Conservation (phyloP, 2,888 invertebrate species). For the Drosophila fulvimacula region DNA sequence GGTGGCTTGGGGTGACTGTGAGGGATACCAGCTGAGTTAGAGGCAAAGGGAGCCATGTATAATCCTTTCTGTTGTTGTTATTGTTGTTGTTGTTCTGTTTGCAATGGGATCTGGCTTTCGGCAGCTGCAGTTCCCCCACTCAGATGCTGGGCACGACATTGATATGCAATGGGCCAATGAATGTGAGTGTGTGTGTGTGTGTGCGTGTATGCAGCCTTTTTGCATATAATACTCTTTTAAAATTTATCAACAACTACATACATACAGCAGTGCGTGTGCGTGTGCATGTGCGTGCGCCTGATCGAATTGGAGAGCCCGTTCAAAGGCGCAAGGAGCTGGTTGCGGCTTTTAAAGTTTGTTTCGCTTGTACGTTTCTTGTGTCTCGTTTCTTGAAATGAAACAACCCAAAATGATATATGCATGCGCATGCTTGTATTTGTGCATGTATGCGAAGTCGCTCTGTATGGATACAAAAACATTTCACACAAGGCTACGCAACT, state of each 20-base stretch:
- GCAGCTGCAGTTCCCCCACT: slow-evolving; percentile 35
- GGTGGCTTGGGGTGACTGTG: slow-evolving; percentile 1
- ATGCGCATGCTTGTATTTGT: slow-evolving; percentile 3
- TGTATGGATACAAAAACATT: slow-evolving; percentile 50
- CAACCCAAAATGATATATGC: slow-evolving; percentile 46
- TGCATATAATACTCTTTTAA: slow-evolving; percentile 61
- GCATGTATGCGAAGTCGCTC: slow-evolving; percentile 10
- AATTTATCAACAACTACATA: slow-evolving; percentile 46
- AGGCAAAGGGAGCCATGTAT: slow-evolving; percentile 25
- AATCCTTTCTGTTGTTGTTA: slow-evolving; percentile 36
- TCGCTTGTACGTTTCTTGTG: slow-evolving; percentile 46
- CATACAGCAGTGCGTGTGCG: slow-evolving; percentile 2
- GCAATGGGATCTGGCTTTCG: slow-evolving; percentile 45
- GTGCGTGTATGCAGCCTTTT: slow-evolving; percentile 22
- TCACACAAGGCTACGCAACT: slow-evolving; percentile 72
- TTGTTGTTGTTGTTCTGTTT: slow-evolving; percentile 26
- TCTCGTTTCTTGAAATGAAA: slow-evolving; percentile 46
- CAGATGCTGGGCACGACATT: slow-evolving; percentile 56
- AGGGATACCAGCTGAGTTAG: slow-evolving; percentile 6
- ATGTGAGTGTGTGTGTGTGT: slow-evolving; percentile 22
- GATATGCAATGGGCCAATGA: slow-evolving; percentile 49
- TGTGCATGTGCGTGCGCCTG: neutral
- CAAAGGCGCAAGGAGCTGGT: slow-evolving; percentile 32
- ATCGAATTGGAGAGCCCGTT: slow-evolving; percentile 1
- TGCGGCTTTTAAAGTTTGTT: slow-evolving; percentile 59